These are phyloP conservation scores for Trachymyrmex septentrionalis DNA, from an alignment of 1,140 invertebrate genomes.

Conservation along the genomic window DNA sequence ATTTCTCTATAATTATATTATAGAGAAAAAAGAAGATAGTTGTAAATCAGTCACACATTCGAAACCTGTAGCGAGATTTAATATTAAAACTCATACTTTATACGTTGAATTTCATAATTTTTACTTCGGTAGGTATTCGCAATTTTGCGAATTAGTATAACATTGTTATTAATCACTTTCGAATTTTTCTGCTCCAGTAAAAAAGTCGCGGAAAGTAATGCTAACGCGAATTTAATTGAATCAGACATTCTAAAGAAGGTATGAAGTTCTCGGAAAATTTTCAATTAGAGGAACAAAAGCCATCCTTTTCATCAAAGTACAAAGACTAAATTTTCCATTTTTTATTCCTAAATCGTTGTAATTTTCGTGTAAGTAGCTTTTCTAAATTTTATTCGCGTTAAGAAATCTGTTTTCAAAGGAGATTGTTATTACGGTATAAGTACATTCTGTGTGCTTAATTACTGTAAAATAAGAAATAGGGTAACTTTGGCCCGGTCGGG, in stretches of 20 bases:
- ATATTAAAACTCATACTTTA: neutral
- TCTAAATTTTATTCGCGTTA: conserved; percentile 22
- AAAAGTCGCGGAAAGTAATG: conserved; percentile 47
- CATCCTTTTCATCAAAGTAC: neutral
- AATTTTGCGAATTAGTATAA: conserved; percentile 18
- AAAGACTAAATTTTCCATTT: conserved; percentile 5
- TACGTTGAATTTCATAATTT: conserved; percentile 15
- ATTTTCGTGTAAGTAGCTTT: conserved; percentile 10
- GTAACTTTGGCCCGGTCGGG: too few species aligned
- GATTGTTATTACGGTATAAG: neutral
- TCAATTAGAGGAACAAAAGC: conserved; percentile 60
- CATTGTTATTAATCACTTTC: conserved; percentile 60
- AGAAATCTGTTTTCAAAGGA: neutral
- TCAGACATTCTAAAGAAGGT: conserved; percentile 26
- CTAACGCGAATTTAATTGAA: conserved; percentile 56
- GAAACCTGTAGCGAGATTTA: neutral
- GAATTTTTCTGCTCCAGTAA: conserved; percentile 32
- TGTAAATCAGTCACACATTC: neutral
- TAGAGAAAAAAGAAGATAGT: neutral
- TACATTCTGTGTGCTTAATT: neutral
- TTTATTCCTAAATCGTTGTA: neutral
- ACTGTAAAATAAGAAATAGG: too few species aligned
- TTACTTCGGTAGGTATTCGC: conserved; percentile 17
- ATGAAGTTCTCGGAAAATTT: conserved; percentile 33
- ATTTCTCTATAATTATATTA: neutral